Percentiles rank a stretch among this genome's conserved stretches.
Evolutionary conservation across 2,113 vertebrate genomes (phyloP).

Genomic region (Thalassarche chlororhynchos): DNA sequence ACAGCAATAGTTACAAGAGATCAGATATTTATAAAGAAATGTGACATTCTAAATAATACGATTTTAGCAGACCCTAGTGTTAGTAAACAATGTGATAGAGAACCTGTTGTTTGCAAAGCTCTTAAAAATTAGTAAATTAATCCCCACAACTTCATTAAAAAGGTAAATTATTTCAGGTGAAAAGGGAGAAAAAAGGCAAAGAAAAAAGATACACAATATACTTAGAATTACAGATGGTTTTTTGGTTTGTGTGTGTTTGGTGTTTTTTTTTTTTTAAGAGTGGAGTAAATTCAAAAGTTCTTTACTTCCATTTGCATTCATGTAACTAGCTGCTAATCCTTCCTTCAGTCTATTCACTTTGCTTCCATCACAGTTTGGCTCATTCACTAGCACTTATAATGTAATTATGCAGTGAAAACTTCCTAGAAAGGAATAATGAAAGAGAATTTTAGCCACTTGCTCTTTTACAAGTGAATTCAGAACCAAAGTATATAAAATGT

Average conservation of each 20-base stretch:
- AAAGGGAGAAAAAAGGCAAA: neutral
- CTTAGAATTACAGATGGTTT: neutral
- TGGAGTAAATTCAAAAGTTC: neutral
- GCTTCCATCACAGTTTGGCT: neutral
- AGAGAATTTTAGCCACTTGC: neutral
- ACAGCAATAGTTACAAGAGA: neutral
- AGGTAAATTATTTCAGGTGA: neutral
- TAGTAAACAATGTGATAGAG: neutral
- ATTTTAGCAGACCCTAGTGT: neutral
- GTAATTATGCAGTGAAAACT: neutral
- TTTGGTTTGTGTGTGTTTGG: neutral
- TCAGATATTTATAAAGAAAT: neutral
- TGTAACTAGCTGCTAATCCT: neutral
- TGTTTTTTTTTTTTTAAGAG: neutral
- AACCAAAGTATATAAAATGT: neutral
- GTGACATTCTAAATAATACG: fast-evolving
- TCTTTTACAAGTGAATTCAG: neutral
- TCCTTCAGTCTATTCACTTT: neutral
- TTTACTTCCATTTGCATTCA: neutral
- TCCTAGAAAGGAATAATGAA: neutral
- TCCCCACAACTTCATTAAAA: neutral
- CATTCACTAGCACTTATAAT: neutral
- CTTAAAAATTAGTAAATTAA: neutral
- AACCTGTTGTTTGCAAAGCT: neutral
- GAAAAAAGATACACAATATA: neutral